phyloP scores from a whole-genome alignment of 2,113 vertebrate species.

The Axis porcinus region DNA sequence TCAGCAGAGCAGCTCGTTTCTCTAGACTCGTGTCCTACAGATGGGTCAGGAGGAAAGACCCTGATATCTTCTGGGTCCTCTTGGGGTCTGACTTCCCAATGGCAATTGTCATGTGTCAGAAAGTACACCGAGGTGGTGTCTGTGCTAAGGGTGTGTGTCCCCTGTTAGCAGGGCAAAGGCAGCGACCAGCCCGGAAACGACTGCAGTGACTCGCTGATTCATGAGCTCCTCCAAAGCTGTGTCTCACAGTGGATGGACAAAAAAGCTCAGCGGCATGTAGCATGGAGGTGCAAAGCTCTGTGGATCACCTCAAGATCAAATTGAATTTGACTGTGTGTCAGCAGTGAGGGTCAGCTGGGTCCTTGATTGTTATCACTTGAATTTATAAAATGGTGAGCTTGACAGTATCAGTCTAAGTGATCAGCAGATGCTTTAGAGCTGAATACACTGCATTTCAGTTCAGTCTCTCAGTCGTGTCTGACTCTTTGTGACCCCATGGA shows the following conservation, averaged over 20 bases:
- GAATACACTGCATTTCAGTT: background rate
- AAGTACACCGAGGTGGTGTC: accelerated
- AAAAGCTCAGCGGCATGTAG: accelerated
- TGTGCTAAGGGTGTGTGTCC: background rate
- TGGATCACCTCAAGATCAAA: accelerated
- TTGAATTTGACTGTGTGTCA: accelerated
- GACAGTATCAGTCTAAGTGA: accelerated
- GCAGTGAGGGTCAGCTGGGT: background rate
- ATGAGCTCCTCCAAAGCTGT: background rate
- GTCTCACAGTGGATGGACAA: background rate
- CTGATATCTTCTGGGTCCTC: background rate
- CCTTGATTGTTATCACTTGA: accelerated
- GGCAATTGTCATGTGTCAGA: accelerated
- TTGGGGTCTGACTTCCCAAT: background rate
- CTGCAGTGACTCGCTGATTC: too few relatives aligned
- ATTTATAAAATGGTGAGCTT: background rate
- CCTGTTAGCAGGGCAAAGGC: background rate
- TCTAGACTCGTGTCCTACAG: accelerated
- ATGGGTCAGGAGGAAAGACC: background rate
- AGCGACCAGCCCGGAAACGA: too few relatives aligned
- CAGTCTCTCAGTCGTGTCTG: background rate
- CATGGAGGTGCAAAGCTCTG: background rate
- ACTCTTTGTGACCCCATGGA: accelerated
- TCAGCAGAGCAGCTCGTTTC: background rate
- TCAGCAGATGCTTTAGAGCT: too few relatives aligned